These are phyloP conservation scores for Agriopis leucophaearia DNA, from an alignment of 2,888 invertebrate genomes.

Conservation along the genomic window DNA sequence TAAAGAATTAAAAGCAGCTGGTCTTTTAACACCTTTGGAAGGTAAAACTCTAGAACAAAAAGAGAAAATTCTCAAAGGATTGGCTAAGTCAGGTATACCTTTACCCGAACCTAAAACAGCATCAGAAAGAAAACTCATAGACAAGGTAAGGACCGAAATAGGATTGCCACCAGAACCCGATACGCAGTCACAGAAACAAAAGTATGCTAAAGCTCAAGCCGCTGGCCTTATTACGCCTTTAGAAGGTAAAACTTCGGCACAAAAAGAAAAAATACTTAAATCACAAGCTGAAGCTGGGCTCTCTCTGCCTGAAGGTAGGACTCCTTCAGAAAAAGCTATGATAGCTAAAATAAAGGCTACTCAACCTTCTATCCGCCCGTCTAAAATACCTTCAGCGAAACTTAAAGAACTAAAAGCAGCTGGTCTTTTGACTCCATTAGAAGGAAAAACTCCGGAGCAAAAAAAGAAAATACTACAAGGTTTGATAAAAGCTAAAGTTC, in stretches of 20 bases:
- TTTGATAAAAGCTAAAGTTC: constrained; percentile 48
- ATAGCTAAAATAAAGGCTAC: constrained; percentile 34
- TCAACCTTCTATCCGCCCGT: background rate
- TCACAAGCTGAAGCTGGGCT: constrained; percentile 47
- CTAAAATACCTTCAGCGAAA: constrained; percentile 26
- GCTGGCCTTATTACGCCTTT: constrained; percentile 29
- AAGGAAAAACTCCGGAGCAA: constrained; percentile 52
- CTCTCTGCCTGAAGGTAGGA: constrained; percentile 53
- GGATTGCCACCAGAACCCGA: constrained; percentile 41
- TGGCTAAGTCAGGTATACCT: constrained; percentile 50
- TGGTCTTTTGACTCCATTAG: constrained; percentile 45
- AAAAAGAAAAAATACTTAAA: constrained; percentile 53
- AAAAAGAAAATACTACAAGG: constrained; percentile 46
- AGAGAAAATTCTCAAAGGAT: constrained; percentile 45
- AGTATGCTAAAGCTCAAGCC: background rate
- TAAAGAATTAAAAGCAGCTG: constrained; percentile 50
- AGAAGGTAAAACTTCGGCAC: constrained; percentile 48
- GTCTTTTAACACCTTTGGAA: constrained; percentile 50
- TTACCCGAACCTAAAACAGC: constrained; percentile 46
- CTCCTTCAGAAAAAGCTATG: constrained; percentile 54
- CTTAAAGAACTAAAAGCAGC: constrained; percentile 43
- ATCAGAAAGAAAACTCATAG: constrained; percentile 45
- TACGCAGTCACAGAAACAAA: constrained; percentile 27
- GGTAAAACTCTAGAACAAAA: constrained; percentile 47
- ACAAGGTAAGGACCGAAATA: constrained; percentile 48